A percentile compares a stretch with the other conserved stretches of the same genome.
Evolutionary conservation across 2,888 invertebrate genomes (phyloP).

Genomic region (Drosophila cognata): DNA sequence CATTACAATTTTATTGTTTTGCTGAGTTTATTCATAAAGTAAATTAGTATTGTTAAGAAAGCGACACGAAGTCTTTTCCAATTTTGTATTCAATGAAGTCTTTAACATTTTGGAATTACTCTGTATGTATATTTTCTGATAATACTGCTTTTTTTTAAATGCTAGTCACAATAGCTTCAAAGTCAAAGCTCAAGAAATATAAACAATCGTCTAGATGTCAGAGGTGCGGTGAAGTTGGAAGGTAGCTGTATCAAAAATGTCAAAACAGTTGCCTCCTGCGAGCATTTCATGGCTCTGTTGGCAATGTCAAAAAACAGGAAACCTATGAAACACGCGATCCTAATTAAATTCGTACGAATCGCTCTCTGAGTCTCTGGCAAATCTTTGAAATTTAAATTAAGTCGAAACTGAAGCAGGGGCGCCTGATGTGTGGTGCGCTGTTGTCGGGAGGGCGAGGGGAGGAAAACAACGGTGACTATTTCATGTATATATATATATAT

Average conservation of each 20-base stretch:
- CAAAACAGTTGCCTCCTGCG: conserved; percentile 59
- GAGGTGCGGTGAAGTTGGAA: background rate
- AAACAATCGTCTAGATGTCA: background rate
- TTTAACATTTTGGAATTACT: background rate
- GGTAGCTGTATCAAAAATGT: conserved; percentile 28
- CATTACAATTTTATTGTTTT: too few species aligned
- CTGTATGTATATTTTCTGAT: background rate
- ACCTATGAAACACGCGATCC: conserved; percentile 72
- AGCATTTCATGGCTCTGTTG: conserved; percentile 45
- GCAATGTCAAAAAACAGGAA: conserved; percentile 66
- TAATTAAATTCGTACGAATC: conserved; percentile 71
- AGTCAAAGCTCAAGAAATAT: conserved; percentile 11
- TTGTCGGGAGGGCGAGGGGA: background rate
- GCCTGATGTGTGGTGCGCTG: background rate
- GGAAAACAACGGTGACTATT: conserved; percentile 40
- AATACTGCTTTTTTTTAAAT: background rate
- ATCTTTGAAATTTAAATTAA: conserved; percentile 62
- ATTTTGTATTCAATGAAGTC: background rate
- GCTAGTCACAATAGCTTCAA: conserved; percentile 17
- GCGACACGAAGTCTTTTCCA: background rate
- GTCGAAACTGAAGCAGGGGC: conserved; percentile 12
- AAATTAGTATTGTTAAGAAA: background rate
- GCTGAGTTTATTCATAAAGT: background rate
- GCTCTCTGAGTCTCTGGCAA: conserved; percentile 28
- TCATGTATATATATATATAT: background rate